These are phyloP conservation scores for Sycophaga agraensis DNA, from an alignment of 1,140 invertebrate species.

Conservation along the genomic window DNA sequence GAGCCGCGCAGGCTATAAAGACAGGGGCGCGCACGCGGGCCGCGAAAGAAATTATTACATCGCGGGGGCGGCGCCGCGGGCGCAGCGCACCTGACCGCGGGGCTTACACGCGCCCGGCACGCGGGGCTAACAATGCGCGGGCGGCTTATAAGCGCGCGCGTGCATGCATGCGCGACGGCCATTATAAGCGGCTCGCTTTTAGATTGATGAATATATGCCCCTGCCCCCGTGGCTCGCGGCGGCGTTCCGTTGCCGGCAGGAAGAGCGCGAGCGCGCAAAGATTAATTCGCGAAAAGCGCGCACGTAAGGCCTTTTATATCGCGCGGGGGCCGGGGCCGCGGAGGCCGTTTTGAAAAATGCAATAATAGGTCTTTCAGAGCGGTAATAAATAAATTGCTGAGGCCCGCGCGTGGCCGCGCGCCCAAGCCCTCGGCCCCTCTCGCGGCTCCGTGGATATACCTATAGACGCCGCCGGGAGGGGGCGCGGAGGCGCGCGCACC, in stretches of 20 bases:
- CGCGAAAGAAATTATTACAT: neutral
- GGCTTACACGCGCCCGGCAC: neutral
- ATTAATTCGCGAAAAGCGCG: slow-evolving; percentile 25
- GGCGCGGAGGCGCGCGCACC: slow-evolving; percentile 45
- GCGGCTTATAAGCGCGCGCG: too few species aligned
- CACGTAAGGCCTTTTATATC: slow-evolving; percentile 28
- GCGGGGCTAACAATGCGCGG: too few species aligned
- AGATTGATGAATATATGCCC: slow-evolving; percentile 23
- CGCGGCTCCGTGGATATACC: neutral
- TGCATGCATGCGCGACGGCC: too few species aligned
- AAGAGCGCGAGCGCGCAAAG: too few species aligned
- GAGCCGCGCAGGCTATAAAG: too few species aligned
- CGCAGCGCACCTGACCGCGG: too few species aligned
- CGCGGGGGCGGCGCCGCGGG: too few species aligned
- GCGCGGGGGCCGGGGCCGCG: too few species aligned
- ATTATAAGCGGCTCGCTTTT: neutral
- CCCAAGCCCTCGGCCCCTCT: slow-evolving; percentile 25
- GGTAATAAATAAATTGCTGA: slow-evolving; percentile 61
- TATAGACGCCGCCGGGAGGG: too few species aligned
- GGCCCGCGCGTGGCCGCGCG: slow-evolving; percentile 32
- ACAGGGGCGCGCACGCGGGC: neutral
- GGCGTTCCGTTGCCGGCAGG: too few species aligned
- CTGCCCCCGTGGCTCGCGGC: too few species aligned
- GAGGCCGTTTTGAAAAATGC: slow-evolving; percentile 51
- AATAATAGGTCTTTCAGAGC: slow-evolving; percentile 53